Base-by-base conservation (phyloP, 2,113 vertebrate genomes). In the Girardinichthys multiradiatus region DNA sequence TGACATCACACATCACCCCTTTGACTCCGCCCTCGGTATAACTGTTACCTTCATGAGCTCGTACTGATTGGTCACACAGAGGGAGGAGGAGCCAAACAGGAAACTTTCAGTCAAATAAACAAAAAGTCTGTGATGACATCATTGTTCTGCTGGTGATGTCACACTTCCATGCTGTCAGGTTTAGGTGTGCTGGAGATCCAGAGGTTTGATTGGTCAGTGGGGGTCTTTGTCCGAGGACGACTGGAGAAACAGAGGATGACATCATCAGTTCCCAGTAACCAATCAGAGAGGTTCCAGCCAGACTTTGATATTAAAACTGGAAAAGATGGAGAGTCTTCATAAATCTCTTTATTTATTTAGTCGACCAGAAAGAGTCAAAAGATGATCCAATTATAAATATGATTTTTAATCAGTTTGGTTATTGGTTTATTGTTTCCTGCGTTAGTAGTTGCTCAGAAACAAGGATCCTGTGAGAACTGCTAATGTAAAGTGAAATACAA, bases 171-270 rank as follows among this genome's bases (percentile, higher is more conserved):
- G 89, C 87, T 93, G 84, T 97, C 95, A 31, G 94, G 90, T 89
- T 96, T 96, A 61, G 94, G 92, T 1, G 91, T 91, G 86, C 94
- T 95, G 79, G 97, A 97, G 92, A 99, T 99, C 98, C 98, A 99
- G 48, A 99, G 86, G 26, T 95, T 97, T 26, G 97, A 96, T 74
- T 95, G 96, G 83, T 94, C 90, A 27, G 94, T 80, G 37, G 94
- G 93, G 3, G 95, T 96, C 94, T 99, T 98, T 79, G 95, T 95
- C 90, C 92, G 94, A 81, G 95, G 95, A 91, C 95, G 93, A 87
- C 96, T 98, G 92, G 29, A 85, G 85, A 79, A 63, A 77, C 4
- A 86, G 37, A 70, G 42, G 60, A 57, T 64, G 60, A 30, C 13
- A 48, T 75, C 26, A 42, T 51, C 51, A 39, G 11, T 24, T 6